Base-by-base conservation (phyloP, 1,140 invertebrate species). In the Panagrolaimus sp. region DNA sequence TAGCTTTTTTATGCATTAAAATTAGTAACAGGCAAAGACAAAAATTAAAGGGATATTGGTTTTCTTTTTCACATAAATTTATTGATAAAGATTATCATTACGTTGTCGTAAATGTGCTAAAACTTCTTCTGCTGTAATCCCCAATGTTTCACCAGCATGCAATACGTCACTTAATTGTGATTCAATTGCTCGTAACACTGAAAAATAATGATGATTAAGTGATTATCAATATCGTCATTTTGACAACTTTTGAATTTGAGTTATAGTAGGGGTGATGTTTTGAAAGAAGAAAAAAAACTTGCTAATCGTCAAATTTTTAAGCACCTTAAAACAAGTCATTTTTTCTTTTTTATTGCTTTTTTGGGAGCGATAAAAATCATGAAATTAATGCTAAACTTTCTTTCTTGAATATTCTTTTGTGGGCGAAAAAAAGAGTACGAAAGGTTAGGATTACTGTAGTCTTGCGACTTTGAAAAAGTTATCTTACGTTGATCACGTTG, bases 101-200 rank as follows among this genome's bases (percentile, higher is more conserved):
- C 66, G 69, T 38, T 45, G 46, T 20, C 76, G 51, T 20, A 76
- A 68, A 71, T 76, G 64, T 13, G 31, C 67, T 9, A 76, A 62
- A 20, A 76, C 68, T 25, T 79, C 67, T 25, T 76, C 76, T 1
- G 74, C 63, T 13, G 62, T 46, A 16, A 76, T 48, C 42, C 74
- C 74, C 5, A 76, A 47, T 7, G 63, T 74, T 63, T 78, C 72
- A 5, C 74, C 74, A 27, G 75, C 74, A 45, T 31, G 69, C 1
- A 76, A 61, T 5, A 75, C 65, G 44, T 67, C 74, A 20, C 65
- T 38, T 25, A 76, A 61, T 68, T 76, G 71, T 14, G 75, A 43
- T 67, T 76, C 74, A 31, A 76, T 77, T 1, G 51, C 67, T n/a
- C 67, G 73, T n/a, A 76, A 72, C 16, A 79, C 74, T 76, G 48